Evolutionary conservation across 2,113 vertebrate species (phyloP).

Genomic region (Echinops telfairi): DNA sequence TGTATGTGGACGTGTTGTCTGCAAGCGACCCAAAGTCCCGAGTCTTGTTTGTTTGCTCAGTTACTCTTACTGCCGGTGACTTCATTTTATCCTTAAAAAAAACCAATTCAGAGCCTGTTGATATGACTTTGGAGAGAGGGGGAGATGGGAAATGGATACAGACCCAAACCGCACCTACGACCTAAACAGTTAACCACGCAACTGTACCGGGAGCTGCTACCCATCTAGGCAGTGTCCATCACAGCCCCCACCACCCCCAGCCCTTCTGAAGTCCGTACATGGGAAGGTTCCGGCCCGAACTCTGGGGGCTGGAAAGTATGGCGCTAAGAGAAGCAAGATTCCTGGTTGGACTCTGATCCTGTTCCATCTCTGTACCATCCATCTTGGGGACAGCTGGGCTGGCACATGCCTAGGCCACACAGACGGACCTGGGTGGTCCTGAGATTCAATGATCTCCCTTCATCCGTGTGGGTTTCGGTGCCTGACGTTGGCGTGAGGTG

Average conservation of each 20-base stretch:
- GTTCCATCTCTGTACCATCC: not conserved
- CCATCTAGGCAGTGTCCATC: not conserved
- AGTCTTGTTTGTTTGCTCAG: not conserved
- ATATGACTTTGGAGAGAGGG: not conserved
- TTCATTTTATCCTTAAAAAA: not conserved
- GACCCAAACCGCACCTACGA: not conserved
- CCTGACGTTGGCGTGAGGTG: not conserved
- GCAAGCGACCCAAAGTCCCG: not conserved
- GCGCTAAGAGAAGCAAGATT: not conserved
- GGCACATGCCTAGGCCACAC: not conserved
- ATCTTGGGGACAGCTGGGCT: not conserved
- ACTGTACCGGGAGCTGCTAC: not conserved
- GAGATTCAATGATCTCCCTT: not conserved
- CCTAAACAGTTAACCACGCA: not conserved
- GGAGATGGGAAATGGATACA: not conserved
- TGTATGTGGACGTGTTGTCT: accelerated
- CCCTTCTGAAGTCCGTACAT: not conserved
- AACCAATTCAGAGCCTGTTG: not conserved
- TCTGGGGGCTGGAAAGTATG: not conserved
- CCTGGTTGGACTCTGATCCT: not conserved
- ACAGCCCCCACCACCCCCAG: not conserved
- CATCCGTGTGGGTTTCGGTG: not conserved
- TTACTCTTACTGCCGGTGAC: not conserved
- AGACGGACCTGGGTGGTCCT: constrained; percentile 21
- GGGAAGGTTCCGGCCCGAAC: not conserved